phyloP scores from a whole-genome alignment of 1,140 invertebrate genomes.

The Asobara japonica region DNA sequence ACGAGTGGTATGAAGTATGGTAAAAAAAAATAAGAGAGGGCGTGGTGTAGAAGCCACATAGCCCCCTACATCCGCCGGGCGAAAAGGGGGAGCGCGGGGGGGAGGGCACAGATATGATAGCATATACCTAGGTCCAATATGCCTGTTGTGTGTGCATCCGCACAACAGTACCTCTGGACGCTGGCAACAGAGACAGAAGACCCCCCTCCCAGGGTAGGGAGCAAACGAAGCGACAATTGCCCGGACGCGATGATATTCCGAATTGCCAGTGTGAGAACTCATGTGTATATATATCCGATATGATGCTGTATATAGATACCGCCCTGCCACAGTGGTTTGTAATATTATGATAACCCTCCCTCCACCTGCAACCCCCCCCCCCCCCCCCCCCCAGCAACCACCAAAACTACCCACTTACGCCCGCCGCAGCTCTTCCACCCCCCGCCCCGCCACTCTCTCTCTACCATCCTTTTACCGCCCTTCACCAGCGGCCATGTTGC shows the following conservation, averaged over 20 bases:
- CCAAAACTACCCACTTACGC: constrained; percentile 27
- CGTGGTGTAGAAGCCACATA: constrained; percentile 39
- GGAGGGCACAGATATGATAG: not conserved
- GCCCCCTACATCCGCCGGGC: constrained; percentile 7
- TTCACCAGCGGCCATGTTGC: constrained; percentile 66
- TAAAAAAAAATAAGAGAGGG: constrained; percentile 31
- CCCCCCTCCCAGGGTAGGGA: constrained; percentile 23
- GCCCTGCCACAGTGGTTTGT: constrained; percentile 64
- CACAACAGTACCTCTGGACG: not conserved
- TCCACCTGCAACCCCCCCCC: constrained; percentile 48
- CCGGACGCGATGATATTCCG: constrained; percentile 56
- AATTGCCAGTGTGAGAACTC: constrained; percentile 48
- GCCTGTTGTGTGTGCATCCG: not conserved
- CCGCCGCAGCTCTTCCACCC: constrained; percentile 12
- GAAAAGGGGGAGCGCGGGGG: not conserved
- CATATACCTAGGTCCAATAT: constrained; percentile 1
- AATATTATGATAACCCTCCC: constrained; percentile 67
- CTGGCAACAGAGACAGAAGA: not conserved
- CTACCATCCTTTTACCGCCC: constrained; percentile 53
- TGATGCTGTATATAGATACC: constrained; percentile 59
- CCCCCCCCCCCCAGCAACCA: constrained; percentile 30
- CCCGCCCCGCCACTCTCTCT: constrained; percentile 30
- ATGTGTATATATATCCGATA: constrained; percentile 37
- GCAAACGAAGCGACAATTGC: constrained; percentile 59
- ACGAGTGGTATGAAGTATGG: constrained; percentile 24